Evolutionary conservation across 2,888 invertebrate species (phyloP).

Genomic region (Byasa hedistus): DNA sequence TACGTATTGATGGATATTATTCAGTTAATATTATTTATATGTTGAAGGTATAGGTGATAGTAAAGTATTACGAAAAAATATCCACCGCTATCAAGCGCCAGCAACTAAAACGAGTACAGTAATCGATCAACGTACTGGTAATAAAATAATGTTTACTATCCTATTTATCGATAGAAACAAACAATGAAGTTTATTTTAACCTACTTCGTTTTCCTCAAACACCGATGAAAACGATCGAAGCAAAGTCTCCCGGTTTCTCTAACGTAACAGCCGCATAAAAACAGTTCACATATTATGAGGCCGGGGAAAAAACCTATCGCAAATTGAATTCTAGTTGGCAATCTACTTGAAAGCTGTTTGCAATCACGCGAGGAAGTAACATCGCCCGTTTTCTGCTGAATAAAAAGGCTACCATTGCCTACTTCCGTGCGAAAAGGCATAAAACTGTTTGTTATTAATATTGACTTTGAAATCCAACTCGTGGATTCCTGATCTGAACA

Average conservation of each 20-base stretch:
- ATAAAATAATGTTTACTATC: neutral
- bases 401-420: conserved; percentile 32
- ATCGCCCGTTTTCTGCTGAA: conserved; percentile 37
- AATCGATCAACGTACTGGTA: too few relatives aligned
- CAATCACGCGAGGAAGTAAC: conserved; percentile 37
- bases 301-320: conserved; percentile 35
- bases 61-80: too few relatives aligned
- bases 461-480: too few relatives aligned
- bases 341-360: conserved; percentile 43
- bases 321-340: conserved; percentile 40
- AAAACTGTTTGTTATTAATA: conserved; percentile 7
- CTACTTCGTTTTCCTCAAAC: neutral
- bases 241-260: conserved; percentile 11
- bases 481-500: too few relatives aligned
- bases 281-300: conserved; percentile 30
- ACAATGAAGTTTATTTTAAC: conserved; percentile 3
- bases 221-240: conserved; percentile 15
- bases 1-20: neutral
- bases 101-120: too few relatives aligned
- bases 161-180: neutral
- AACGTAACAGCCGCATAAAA: conserved; percentile 27
- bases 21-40: too few relatives aligned
- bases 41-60: too few relatives aligned
- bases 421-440: conserved; percentile 4
- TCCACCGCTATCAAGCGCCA: too few relatives aligned